Base-by-base conservation (phyloP, 1,140 invertebrate species). In the Yoshiicerus persimilis region DNA sequence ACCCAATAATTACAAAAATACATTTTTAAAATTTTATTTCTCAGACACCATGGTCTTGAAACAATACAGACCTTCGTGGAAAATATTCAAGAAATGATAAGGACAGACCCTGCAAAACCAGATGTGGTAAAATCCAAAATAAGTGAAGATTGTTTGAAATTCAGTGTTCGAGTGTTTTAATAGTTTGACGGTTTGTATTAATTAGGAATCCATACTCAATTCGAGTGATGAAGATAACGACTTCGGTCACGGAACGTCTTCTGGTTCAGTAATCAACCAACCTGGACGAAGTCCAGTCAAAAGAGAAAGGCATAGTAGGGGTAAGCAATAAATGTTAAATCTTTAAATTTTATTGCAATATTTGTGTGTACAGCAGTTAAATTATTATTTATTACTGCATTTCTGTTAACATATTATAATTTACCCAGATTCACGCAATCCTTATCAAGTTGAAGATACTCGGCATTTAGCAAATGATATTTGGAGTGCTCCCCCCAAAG, bases 41-140 rank as follows among this genome's bases (percentile, higher is more conserved):
- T 20, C 39, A 88, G 87, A 36, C 25, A 80, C 38, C 87, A 88
- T 70, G 87, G 83, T 4, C 34, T 75, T 30, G 47, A 64, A 1
- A 64, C 77, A 23, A 30, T 88, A 8, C 25, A 20, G 11, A 38
- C 80, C 23, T 88, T 56, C 36, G 85, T 88, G 30, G 87, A 88
- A 38, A 88, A 75, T 13, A 70, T 88, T 6, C 87, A 88, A 38
- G 87, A 88, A 84, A 88, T 88, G 62, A 88, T 88, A 0, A 36
- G 86, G 5, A 87, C 38, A 36, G 39, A 87, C 66, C 86, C 86
- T 38, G 27, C 25, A 41, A 1, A 16, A 2, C 47, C 41, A 2
- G 86, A 87, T 16, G 86, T 87, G 39, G 27, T 25, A 32, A 23
- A n/a, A 23, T n/a, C n/a, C 11, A 66, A n/a, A n/a, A n/a, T n/a